A percentile compares a stretch with the other conserved stretches of the same genome.
Conservation (phyloP, 2,113 vertebrate species). For the Rana temporaria region DNA sequence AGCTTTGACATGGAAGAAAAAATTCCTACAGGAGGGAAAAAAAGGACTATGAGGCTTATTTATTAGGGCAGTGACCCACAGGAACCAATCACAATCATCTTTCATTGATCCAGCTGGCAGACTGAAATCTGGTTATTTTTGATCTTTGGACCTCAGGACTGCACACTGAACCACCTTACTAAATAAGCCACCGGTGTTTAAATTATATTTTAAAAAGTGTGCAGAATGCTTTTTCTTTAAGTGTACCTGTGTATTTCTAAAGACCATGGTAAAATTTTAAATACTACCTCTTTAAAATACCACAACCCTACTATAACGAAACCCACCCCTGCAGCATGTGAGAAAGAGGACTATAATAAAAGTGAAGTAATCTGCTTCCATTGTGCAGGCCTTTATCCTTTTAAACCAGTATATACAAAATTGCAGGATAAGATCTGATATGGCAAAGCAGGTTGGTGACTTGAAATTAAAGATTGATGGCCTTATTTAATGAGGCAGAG, state of each 20-base stretch:
- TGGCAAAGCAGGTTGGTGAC: constrained; percentile 20
- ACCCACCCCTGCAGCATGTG: background rate
- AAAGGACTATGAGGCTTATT: too few species aligned
- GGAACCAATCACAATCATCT: too few species aligned
- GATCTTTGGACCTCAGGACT: too few species aligned
- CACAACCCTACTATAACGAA: background rate
- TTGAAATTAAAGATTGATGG: background rate
- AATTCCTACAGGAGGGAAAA: too few species aligned
- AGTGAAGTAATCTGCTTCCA: background rate
- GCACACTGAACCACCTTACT: background rate
- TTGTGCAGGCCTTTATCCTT: background rate
- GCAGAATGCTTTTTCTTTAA: background rate
- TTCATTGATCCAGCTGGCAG: too few species aligned
- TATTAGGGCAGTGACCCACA: too few species aligned
- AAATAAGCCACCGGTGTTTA: background rate
- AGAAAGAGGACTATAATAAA: background rate
- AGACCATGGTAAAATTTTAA: background rate
- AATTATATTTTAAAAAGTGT: background rate
- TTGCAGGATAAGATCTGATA: background rate
- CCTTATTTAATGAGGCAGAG: too few species aligned
- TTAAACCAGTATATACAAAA: background rate
- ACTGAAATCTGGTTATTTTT: too few species aligned
- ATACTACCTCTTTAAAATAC: background rate
- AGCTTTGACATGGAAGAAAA: constrained; percentile 28
- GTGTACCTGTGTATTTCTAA: background rate